Evolutionary conservation across 1,140 invertebrate genomes (phyloP), one percentile per base, ranked within the genome.

Genomic region (Caenorhabditis latens): DNA sequence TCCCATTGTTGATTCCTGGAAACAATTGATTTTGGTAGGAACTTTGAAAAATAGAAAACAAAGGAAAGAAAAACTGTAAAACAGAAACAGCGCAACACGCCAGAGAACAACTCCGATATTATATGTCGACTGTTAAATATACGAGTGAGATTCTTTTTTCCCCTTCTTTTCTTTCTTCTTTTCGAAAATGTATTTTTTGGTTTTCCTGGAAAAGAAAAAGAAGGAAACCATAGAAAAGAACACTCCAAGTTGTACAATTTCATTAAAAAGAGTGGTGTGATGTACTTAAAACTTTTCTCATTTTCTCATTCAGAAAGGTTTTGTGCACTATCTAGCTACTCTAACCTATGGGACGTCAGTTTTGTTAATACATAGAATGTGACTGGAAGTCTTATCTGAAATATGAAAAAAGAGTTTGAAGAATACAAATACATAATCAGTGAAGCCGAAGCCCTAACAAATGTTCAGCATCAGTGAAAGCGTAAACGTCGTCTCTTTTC

Each of bases 1-100:
- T 50, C 71, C 71, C 71, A 79, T 79, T 53, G 46, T 79, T 79
- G 71, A 48, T 53, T 85, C 84, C 84, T 85, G 48, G 48, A 79
- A 85, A 85, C 9, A 32, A 8, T n/a, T 55, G 48, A 48, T 16
- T 19, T 55, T 63, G 19, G 24, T 19, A 11, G 9, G 50, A 32
- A 32, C 32, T 32, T 32, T 53, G 16, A 53, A 53, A 53, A 53
- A 0, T 0, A 16, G 9, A 53, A 53, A 53, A 53, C 11, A 14
- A 16, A 3, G 2, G 16, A 19, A 53, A 79, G 48, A 63, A 16
- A 24, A 43, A 32, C 6, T 5, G 40, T 4, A 71, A 71, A 40
- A 65, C 21, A 65, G 32, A 4, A 40, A 65, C 9, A 32, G 6
- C 7, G 9, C 16, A 65, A 65, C 9, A 65, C 61, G n/a, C n/a